Evolutionary conservation across 2,888 invertebrate species (phyloP).

Genomic region (Nemotelus pantherinus): DNA sequence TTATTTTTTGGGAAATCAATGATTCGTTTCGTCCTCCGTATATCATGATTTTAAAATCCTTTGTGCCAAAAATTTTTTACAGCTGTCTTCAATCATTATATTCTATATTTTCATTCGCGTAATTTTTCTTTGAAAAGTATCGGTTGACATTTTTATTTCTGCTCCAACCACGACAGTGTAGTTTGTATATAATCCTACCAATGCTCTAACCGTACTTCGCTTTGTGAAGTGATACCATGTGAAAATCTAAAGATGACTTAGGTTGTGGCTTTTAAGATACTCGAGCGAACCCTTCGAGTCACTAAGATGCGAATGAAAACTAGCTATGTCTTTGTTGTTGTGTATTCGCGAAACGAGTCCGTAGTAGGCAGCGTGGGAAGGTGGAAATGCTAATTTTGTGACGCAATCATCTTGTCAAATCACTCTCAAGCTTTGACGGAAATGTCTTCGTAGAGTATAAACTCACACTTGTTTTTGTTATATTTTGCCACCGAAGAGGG

Average conservation of each 20-base stretch:
- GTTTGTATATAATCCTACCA: too few relatives aligned
- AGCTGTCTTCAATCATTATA: too few relatives aligned
- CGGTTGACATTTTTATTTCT: too few relatives aligned
- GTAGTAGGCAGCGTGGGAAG: background rate
- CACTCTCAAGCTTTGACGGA: conserved; percentile 25
- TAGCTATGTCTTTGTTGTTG: conserved; percentile 5
- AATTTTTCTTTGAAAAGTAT: too few relatives aligned
- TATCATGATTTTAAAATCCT: too few relatives aligned
- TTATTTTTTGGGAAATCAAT: too few relatives aligned
- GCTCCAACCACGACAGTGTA: too few relatives aligned
- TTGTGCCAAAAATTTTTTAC: too few relatives aligned
- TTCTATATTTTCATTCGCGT: too few relatives aligned
- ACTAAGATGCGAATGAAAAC: conserved; percentile 11
- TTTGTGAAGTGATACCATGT: background rate
- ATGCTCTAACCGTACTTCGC: background rate
- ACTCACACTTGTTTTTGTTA: background rate
- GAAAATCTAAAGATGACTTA: conserved; percentile 24
- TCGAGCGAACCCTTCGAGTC: conserved; percentile 14
- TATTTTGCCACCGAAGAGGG: background rate
- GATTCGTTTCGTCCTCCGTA: too few relatives aligned
- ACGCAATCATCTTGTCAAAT: conserved; percentile 42
- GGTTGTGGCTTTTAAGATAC: conserved; percentile 30
- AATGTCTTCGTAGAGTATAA: conserved; percentile 20
- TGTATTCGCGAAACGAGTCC: conserved; percentile 4
- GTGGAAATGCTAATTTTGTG: conserved; percentile 39